Evolutionary conservation across 2,888 invertebrate genomes (phyloP).

Genomic region (Drosophila falleni): DNA sequence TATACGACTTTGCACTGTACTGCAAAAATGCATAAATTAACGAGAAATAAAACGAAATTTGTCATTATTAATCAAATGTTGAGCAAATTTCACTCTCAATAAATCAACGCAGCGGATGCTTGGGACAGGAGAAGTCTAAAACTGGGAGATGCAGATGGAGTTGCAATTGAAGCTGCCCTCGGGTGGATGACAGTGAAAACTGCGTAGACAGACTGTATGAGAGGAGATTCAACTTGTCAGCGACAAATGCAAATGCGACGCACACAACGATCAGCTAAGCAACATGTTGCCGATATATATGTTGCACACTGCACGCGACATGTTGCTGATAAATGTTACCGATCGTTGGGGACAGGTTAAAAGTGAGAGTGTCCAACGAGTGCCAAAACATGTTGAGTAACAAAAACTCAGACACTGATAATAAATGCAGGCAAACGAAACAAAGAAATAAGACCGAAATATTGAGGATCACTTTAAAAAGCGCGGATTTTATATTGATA

Average conservation of each 20-base stretch:
- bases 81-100: constrained; percentile 74
- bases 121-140: constrained; percentile 11
- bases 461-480: constrained; percentile 27
- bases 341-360: constrained; percentile 28
- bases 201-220: constrained; percentile 42
- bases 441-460: neutral
- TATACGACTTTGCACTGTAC: constrained; percentile 17
- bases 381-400: constrained; percentile 46
- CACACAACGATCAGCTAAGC: constrained; percentile 26
- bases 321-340: constrained; percentile 23
- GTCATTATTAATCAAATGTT: constrained; percentile 79
- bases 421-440: constrained; percentile 19
- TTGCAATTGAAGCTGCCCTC: constrained; percentile 51
- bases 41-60: constrained; percentile 59
- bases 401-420: constrained; percentile 46
- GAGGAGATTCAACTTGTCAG: constrained; percentile 49
- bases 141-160: neutral
- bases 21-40: constrained; percentile 28
- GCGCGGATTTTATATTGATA: neutral
- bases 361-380: constrained; percentile 51
- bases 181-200: constrained; percentile 68
- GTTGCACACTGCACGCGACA: neutral
- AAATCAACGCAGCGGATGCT: constrained; percentile 61
- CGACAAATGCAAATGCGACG: constrained; percentile 68
- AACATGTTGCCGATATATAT: constrained; percentile 34